Evolutionary conservation across 2,113 vertebrate genomes (phyloP), one percentile per base, ranked within the genome.

Genomic region (Prunella fulvescens): DNA sequence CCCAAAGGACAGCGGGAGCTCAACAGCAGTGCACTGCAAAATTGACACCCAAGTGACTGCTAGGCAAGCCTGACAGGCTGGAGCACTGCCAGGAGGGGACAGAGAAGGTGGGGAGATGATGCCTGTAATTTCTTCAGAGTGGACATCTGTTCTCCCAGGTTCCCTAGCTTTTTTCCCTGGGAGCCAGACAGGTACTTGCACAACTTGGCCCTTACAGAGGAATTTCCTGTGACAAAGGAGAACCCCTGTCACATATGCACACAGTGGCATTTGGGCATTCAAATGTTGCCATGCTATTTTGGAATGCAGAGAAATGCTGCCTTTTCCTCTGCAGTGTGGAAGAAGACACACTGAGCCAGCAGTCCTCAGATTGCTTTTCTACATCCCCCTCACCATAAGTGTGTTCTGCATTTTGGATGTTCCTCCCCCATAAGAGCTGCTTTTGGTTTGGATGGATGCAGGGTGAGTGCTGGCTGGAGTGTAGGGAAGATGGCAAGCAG

Each of bases 311-410:
- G 70, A 81, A 83, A 54, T 57, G 80, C 62, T 14, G 16, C 86
- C 93, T 95, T 78, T 61, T 77, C 86, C 93, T 88, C 76, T 0
- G 86, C 76, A 88, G 50, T 7, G 76, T 91, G 86, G 93, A 92
- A 88, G 64, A 81, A 82, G 42, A 83, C 14, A 11, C 80, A 54
- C 19, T 0, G 4, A 96, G 76, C 83, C 83, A 92, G 60, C 64
- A 88, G 93, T 88, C 77, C 91, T 96, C 89, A 92, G 54, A 88
- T 86, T 86, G 50, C 83, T 92, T 91, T 81, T 70, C 80, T 86
- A 39, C 67, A 83, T 73, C 91, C 64, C 42, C 72, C 86, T 92
- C 91, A 84, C 86, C n/a, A 37, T 26, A 67, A 93, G 53, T 19
- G 26, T 19, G 5, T 35, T 91, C 77, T 83, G 72, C 51, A 78